Conservation (phyloP, 2,797 vertebrate genomes). For the Scleropages formosus region DNA sequence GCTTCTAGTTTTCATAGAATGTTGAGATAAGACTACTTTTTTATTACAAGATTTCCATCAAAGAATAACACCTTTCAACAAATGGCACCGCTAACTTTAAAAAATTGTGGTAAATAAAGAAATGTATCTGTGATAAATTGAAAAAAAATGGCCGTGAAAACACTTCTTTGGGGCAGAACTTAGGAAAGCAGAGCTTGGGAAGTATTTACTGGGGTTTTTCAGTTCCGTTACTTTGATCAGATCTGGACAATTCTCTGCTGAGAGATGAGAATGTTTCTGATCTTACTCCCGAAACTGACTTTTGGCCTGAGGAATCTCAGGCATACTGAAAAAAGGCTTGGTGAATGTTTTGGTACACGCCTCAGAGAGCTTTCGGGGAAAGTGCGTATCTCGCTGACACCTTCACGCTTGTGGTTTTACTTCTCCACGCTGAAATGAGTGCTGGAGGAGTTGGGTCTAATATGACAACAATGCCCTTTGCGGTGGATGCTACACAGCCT, state of each 20-base stretch:
- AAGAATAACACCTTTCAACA: neutral
- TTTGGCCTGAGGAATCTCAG: constrained; percentile 2
- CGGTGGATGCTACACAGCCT: constrained; percentile 29
- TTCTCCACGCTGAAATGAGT: constrained; percentile 15
- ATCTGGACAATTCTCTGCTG: constrained; percentile 21
- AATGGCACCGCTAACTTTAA: neutral
- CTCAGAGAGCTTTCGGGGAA: neutral
- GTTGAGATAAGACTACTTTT: neutral
- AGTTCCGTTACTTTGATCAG: constrained; percentile 2
- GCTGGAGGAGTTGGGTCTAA: constrained; percentile 21
- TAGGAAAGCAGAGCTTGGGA: neutral
- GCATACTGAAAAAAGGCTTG: constrained; percentile 1
- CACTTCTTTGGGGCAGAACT: constrained; percentile 11
- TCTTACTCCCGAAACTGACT: neutral
- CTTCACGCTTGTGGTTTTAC: constrained; percentile 1
- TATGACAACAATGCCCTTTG: constrained; percentile 24
- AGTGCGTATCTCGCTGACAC: neutral
- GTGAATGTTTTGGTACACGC: neutral
- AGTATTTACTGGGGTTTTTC: too few species aligned
- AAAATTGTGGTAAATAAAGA: too few species aligned
- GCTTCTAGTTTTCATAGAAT: neutral
- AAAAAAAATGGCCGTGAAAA: neutral
- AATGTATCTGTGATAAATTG: too few species aligned
- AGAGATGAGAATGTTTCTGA: constrained; percentile 28
- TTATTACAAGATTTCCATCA: neutral